Evolutionary conservation across 2,797 vertebrate species (phyloP).

Genomic region (Pampus argenteus): DNA sequence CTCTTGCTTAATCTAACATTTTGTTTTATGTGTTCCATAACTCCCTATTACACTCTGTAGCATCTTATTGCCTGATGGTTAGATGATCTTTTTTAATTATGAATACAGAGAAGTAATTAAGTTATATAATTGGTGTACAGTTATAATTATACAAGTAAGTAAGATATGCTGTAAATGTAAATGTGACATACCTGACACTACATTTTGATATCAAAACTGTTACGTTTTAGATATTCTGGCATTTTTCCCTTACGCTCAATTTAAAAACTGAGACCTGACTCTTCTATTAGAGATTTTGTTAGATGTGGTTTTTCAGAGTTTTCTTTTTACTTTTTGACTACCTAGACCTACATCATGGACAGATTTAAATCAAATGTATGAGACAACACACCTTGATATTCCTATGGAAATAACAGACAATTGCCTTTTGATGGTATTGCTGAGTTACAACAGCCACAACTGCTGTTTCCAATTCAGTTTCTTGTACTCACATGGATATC

Average conservation of each 20-base stretch:
- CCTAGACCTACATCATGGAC: neutral
- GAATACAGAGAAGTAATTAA: neutral
- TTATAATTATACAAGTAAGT: no score
- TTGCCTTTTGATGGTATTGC: slow-evolving; percentile 29
- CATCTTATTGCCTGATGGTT: no score
- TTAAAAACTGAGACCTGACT: no score
- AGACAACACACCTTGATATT: slow-evolving; percentile 44
- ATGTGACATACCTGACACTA: neutral
- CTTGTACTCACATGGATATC: slow-evolving; percentile 42
- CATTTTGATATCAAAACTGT: neutral
- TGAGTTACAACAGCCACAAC: slow-evolving; percentile 45
- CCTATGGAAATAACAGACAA: slow-evolving; percentile 35
- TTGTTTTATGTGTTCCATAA: no score
- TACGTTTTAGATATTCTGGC: neutral
- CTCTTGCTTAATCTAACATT: no score
- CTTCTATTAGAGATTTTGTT: no score
- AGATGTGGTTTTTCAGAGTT: no score
- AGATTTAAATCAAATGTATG: slow-evolving; percentile 28
- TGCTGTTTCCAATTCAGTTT: slow-evolving; percentile 67
- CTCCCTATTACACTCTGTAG: neutral
- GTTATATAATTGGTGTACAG: no score
- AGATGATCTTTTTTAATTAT: neutral
- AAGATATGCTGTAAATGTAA: neutral
- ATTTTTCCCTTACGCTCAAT: no score
- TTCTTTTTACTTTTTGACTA: neutral